Percentiles rank a stretch among this genome's conserved stretches.
phyloP scores from a whole-genome alignment of 1,140 invertebrate species.

The Hermetia illucens region DNA sequence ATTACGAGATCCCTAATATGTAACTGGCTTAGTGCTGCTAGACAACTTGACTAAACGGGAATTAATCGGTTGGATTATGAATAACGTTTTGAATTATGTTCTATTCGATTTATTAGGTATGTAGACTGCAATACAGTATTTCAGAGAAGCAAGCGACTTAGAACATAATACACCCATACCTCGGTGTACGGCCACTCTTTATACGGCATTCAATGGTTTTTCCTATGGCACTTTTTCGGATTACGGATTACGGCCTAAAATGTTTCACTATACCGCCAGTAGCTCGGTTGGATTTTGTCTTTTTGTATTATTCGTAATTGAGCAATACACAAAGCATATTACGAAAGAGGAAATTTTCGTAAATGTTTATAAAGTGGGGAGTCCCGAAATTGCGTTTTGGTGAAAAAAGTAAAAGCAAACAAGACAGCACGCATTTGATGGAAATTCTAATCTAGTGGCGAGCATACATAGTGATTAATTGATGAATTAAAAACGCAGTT shows the following conservation, averaged over 20 bases:
- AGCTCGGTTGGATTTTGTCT: background rate
- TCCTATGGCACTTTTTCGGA: background rate
- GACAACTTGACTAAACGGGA: too few relatives aligned
- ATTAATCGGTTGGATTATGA: too few relatives aligned
- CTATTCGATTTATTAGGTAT: too few relatives aligned
- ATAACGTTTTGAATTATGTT: too few relatives aligned
- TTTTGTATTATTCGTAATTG: background rate
- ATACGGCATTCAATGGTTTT: background rate
- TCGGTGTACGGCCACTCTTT: background rate
- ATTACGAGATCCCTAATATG: too few relatives aligned
- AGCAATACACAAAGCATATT: background rate
- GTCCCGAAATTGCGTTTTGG: slow-evolving; percentile 2
- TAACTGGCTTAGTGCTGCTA: too few relatives aligned
- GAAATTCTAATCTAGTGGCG: too few relatives aligned
- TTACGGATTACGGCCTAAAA: background rate
- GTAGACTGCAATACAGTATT: too few relatives aligned
- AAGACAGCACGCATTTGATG: background rate
- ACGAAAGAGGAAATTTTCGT: background rate
- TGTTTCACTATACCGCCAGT: background rate
- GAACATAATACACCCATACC: background rate
- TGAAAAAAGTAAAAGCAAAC: slow-evolving; percentile 5
- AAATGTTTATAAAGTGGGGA: slow-evolving; percentile 5
- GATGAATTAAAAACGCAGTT: slow-evolving; percentile 4
- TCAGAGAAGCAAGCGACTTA: too few relatives aligned
- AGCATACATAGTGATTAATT: too few relatives aligned